Evolutionary conservation across 2,888 invertebrate genomes (phyloP).

Genomic region (Acronicta aceris): DNA sequence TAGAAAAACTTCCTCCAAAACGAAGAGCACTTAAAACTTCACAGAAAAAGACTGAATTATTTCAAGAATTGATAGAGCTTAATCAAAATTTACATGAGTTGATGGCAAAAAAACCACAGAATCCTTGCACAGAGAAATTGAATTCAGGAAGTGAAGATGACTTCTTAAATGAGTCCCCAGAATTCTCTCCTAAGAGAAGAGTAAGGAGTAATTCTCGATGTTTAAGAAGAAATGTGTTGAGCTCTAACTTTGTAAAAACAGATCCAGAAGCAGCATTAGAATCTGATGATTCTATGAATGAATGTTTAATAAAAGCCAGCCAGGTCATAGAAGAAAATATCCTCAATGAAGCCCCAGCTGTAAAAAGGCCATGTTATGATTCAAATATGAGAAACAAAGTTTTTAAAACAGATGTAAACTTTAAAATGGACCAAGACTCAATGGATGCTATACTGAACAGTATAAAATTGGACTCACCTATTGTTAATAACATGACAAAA

Average conservation of each 20-base stretch:
- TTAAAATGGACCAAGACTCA: slow-evolving; percentile 78
- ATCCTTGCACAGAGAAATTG: slow-evolving; percentile 58
- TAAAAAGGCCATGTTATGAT: slow-evolving; percentile 67
- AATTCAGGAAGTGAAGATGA: slow-evolving; percentile 81
- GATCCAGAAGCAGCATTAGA: slow-evolving; percentile 80
- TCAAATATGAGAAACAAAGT: slow-evolving; percentile 47
- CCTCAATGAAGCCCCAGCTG: slow-evolving; percentile 61
- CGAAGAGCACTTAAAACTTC: slow-evolving; percentile 69
- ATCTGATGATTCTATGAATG: slow-evolving; percentile 87
- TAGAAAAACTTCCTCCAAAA: slow-evolving; percentile 75
- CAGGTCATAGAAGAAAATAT: slow-evolving; percentile 84
- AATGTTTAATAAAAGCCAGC: slow-evolving; percentile 83
- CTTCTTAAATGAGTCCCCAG: slow-evolving; percentile 76
- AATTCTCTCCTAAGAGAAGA: slow-evolving; percentile 78
- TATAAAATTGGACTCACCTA: slow-evolving; percentile 79
- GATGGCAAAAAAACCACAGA: slow-evolving; percentile 70
- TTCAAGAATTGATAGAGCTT: slow-evolving; percentile 81
- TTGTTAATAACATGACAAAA: slow-evolving; percentile 68
- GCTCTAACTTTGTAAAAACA: slow-evolving; percentile 79
- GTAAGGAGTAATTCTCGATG: slow-evolving; percentile 71
- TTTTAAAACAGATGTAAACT: slow-evolving; percentile 58
- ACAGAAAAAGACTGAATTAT: slow-evolving; percentile 78
- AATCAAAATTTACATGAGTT: slow-evolving; percentile 82
- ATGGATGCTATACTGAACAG: slow-evolving; percentile 81
- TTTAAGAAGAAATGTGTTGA: slow-evolving; percentile 81